Percentiles rank a stretch among this genome's conserved stretches.
Evolutionary conservation across 1,140 invertebrate genomes (phyloP).

Genomic region (Atta texana): DNA sequence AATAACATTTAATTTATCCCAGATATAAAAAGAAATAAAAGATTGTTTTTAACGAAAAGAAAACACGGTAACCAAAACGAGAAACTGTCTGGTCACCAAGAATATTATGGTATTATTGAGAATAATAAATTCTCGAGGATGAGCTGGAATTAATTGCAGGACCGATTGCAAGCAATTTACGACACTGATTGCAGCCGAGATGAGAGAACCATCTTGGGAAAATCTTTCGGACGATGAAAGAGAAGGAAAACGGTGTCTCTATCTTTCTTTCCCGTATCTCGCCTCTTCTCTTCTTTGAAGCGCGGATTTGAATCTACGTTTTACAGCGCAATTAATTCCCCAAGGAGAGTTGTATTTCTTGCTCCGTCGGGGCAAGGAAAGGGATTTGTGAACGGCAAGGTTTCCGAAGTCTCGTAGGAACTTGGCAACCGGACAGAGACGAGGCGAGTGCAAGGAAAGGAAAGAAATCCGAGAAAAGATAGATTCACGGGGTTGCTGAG

Average conservation of each 20-base stretch:
- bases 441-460: constrained; percentile 19
- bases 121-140: constrained; percentile 79
- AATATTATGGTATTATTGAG: constrained; percentile 79
- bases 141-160: constrained; percentile 80
- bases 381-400: constrained; percentile 75
- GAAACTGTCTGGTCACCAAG: constrained; percentile 60
- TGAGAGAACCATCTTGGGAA: constrained; percentile 80
- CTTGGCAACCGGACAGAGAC: constrained; percentile 43
- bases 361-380: constrained; percentile 74
- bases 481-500: constrained; percentile 18
- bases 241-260: constrained; percentile 72
- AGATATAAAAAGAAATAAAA: not conserved
- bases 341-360: constrained; percentile 80
- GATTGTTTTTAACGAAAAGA: constrained; percentile 24
- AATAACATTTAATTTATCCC: too few relatives aligned
- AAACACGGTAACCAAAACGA: constrained; percentile 24
- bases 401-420: constrained; percentile 69
- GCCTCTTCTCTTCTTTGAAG: constrained; percentile 72
- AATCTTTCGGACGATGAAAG: constrained; percentile 77
- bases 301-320: constrained; percentile 79
- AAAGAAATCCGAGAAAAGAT: constrained; percentile 27
- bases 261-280: constrained; percentile 27
- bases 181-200: constrained; percentile 80
- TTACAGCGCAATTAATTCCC: constrained; percentile 81
- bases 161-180: constrained; percentile 81